phyloP scores from a whole-genome alignment of 1,140 invertebrate genomes.

The Rhyzopertha dominica region DNA sequence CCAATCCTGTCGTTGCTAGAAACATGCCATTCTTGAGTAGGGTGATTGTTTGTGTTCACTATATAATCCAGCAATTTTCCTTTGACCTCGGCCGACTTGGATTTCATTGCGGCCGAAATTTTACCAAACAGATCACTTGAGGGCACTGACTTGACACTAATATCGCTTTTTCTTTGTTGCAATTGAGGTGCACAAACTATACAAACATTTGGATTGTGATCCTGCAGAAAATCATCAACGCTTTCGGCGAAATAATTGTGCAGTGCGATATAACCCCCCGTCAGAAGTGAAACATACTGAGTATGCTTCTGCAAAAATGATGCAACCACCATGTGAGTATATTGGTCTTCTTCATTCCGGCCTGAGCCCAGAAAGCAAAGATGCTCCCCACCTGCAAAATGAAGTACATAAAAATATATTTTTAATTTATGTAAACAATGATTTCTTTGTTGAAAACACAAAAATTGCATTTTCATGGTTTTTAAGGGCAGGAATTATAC shows the following conservation, averaged over 20 bases:
- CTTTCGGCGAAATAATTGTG: constrained; percentile 80
- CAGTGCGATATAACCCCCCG: constrained; percentile 87
- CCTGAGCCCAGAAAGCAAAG: constrained; percentile 96
- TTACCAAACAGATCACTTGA: constrained; percentile 69
- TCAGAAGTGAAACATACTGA: constrained; percentile 86
- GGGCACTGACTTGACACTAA: constrained; percentile 46
- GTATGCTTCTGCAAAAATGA: constrained; percentile 94
- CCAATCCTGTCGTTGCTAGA: constrained; percentile 74
- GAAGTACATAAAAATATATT: too few relatives aligned
- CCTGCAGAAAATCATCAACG: constrained; percentile 70
- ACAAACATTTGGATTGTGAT: constrained; percentile 74
- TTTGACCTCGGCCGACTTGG: constrained; percentile 88
- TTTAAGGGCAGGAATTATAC: too few relatives aligned
- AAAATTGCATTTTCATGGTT: too few relatives aligned
- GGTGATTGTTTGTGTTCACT: constrained; percentile 59
- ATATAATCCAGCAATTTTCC: constrained; percentile 93
- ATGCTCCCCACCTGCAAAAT: constrained; percentile 70
- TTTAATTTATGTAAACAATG: too few relatives aligned
- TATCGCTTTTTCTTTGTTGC: constrained; percentile 20
- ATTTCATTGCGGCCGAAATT: constrained; percentile 74
- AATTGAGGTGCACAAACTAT: constrained; percentile 68
- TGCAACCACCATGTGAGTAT: constrained; percentile 97
- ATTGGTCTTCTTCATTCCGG: constrained; percentile 90
- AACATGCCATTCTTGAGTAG: constrained; percentile 65
- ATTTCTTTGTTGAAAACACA: too few relatives aligned